These are phyloP conservation scores for Pollenia angustigena DNA, from an alignment of 2,888 invertebrate species.

Conservation along the genomic window DNA sequence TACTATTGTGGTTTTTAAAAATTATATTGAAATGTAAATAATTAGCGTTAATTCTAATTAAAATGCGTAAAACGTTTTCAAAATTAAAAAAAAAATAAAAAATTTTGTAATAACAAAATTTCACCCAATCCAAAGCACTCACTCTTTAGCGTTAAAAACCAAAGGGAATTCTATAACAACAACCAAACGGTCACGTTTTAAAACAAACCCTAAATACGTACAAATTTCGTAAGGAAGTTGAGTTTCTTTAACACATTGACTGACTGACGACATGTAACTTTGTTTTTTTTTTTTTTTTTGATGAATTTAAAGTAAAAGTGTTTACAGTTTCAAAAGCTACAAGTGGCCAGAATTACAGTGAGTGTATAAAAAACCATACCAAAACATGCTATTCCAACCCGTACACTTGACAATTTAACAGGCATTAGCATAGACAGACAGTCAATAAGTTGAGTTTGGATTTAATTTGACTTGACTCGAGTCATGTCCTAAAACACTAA, in stretches of 20 bases:
- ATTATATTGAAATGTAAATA: too few relatives aligned
- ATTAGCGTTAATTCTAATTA: not conserved
- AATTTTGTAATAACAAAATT: conserved; percentile 48
- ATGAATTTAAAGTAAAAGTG: conserved; percentile 60
- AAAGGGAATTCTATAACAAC: not conserved
- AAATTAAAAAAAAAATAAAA: not conserved
- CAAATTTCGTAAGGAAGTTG: conserved; percentile 66
- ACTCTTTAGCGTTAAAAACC: not conserved
- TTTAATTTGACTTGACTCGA: conserved; percentile 32
- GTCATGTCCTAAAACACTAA: conserved; percentile 37
- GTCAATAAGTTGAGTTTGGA: conserved; percentile 8
- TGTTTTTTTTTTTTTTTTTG: not conserved
- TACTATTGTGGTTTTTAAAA: too few relatives aligned
- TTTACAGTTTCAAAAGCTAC: conserved; percentile 39
- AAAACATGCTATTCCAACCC: conserved; percentile 31
- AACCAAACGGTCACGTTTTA: conserved; percentile 51
- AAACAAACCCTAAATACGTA: conserved; percentile 44
- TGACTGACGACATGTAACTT: conserved; percentile 9
- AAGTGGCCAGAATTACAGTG: not conserved
- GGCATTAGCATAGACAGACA: conserved; percentile 54
- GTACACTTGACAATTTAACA: conserved; percentile 65
- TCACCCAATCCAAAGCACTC: conserved; percentile 26
- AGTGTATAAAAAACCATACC: not conserved
- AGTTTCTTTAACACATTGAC: conserved; percentile 43
- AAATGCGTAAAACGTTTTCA: conserved; percentile 45